Evolutionary conservation across 2,888 invertebrate genomes (phyloP), one percentile per base, ranked within the genome.

Genomic region (Caenorhabditis zanzibari): DNA sequence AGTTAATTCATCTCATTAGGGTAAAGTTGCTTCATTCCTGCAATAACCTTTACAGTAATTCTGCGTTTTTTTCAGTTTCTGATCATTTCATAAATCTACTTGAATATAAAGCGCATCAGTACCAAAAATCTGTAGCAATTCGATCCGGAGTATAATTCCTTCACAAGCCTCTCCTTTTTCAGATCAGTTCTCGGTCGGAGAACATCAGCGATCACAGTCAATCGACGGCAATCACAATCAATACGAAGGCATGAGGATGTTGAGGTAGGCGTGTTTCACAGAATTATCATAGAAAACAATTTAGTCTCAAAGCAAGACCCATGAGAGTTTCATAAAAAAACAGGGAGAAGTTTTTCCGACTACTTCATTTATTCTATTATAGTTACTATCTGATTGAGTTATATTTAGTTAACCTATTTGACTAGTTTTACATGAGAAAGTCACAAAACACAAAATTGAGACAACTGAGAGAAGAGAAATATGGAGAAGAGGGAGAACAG

Each of bases 161-260:
- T 6, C 7, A 7, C 0, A 54, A 26, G 0, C 12, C 7, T 26
- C 12, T n/a, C 22, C 35, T 59, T 19, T 81, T 86, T 71, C 76
- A 88, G 88, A 81, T 88, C 88, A 68, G 85, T 86, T 66, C 82
- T 88, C 47, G 86, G 88, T 47, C 80, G 88, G 61, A 77, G 87
- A 81, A 84, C 85, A 56, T 88, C 88, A 56, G 76, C 81, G 26
- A 75, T 85, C 72, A 76, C 85, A 64, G 81, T 85, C 38, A 81
- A 81, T 63, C 85, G 88, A 49, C 74, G 88, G 24, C 86, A 82
- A 71, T 88, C 88, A 16, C 86, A 86, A 72, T 83, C 83, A 35
- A 83, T 63, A 72, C 75, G 85, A 52, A 63, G 71, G 47, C 66
- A 73, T 56, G 85, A 85, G 24, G 85, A 85, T 66, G 61, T 83